phyloP scores from a whole-genome alignment of 2,888 invertebrate species.

The Lasioglossum vierecki region DNA sequence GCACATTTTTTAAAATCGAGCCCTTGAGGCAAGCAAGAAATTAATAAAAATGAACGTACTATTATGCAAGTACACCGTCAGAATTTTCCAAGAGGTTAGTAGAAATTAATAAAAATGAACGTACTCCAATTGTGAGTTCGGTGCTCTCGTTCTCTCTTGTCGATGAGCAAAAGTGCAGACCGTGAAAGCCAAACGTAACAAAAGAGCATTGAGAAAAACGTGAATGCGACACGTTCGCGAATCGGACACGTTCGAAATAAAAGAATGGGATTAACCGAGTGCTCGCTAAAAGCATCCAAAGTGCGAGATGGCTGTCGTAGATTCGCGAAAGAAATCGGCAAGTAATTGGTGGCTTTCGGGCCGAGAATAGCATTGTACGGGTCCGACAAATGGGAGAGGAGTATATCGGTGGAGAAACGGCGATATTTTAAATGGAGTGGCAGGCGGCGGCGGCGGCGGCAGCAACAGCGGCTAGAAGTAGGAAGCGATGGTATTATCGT shows the following conservation, averaged over 20 bases:
- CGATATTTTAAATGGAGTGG: slow-evolving; percentile 20
- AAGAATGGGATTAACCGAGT: neutral
- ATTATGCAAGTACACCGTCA: no score
- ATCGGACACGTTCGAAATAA: neutral
- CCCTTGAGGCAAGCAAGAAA: no score
- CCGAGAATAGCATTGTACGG: neutral
- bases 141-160: no score
- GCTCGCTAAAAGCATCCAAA: neutral
- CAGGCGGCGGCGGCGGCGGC: neutral
- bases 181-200: neutral
- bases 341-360: neutral
- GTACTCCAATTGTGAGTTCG: no score
- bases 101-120: no score
- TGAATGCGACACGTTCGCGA: neutral
- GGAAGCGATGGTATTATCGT: slow-evolving; percentile 21
- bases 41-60: no score
- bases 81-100: no score
- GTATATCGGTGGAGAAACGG: neutral
- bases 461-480: neutral
- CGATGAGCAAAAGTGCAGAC: no score
- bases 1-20: no score
- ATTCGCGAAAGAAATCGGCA: neutral
- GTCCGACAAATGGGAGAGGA: no score
- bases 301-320: neutral
- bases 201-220: neutral